Evolutionary conservation across 2,113 vertebrate genomes (phyloP).

Genomic region (Hipposideros armiger): DNA sequence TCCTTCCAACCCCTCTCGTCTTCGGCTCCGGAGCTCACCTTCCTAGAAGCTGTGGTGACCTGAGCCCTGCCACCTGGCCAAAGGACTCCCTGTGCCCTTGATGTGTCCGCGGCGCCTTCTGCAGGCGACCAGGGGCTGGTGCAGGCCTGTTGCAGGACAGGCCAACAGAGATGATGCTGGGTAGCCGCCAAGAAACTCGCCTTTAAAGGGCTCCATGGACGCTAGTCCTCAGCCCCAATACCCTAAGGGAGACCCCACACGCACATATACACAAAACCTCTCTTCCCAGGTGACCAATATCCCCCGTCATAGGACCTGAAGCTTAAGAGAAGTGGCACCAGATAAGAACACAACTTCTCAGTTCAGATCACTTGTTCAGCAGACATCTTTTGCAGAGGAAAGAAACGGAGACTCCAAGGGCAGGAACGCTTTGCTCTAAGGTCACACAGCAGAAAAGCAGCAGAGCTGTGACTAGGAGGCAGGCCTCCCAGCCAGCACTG

Average conservation of each 20-base stretch:
- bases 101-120: constrained; percentile 48
- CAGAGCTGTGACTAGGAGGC: no score
- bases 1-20: not conserved
- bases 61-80: fast-evolving
- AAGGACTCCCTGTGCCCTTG: not conserved
- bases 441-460: not conserved
- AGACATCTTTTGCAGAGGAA: not conserved
- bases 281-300: not conserved
- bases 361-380: not conserved
- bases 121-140: not conserved
- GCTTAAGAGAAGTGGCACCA: not conserved
- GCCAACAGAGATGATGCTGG: not conserved
- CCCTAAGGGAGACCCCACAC: not conserved
- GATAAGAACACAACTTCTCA: not conserved
- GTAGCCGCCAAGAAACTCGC: not conserved
- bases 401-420: not conserved
- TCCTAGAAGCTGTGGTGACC: not conserved
- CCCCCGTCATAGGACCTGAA: not conserved
- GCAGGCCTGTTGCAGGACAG: not conserved
- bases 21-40: not conserved
- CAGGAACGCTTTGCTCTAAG: not conserved
- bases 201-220: not conserved
- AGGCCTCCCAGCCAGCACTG: no score
- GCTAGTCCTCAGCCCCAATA: not conserved
- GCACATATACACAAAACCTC: not conserved